A percentile compares a stretch with the other conserved stretches of the same genome.
phyloP scores from a whole-genome alignment of 2,888 invertebrate species.

The Melanchra persicariae region DNA sequence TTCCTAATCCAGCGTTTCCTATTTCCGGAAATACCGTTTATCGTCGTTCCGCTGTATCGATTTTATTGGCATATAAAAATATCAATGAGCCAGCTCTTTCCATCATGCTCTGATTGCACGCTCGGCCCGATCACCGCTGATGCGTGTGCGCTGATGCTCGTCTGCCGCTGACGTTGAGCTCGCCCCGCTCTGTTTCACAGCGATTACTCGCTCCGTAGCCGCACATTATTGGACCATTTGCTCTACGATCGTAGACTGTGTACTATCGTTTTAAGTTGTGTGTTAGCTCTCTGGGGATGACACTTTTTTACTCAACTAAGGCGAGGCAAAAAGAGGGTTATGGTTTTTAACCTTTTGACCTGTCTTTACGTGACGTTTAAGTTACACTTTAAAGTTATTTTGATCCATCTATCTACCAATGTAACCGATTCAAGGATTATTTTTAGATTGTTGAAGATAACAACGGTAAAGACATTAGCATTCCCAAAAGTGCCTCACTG shows the following conservation, averaged over 20 bases:
- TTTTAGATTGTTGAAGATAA: neutral
- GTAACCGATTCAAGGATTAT: neutral
- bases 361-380: neutral
- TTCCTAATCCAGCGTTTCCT: neutral
- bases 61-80: neutral
- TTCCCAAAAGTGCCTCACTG: neutral
- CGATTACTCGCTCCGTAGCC: slow-evolving; percentile 55
- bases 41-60: neutral
- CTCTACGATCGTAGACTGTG: slow-evolving; percentile 25
- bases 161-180: slow-evolving; percentile 51
- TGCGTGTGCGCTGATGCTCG: slow-evolving; percentile 43
- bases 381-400: neutral
- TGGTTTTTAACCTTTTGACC: neutral
- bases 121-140: slow-evolving; percentile 18
- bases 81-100: slow-evolving; percentile 20
- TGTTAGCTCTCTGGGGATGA: slow-evolving; percentile 3
- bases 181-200: slow-evolving; percentile 64
- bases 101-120: slow-evolving; percentile 56
- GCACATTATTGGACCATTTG: slow-evolving; percentile 45
- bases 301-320: neutral
- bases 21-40: too few relatives aligned
- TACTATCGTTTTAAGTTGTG: neutral
- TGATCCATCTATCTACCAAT: too few relatives aligned
- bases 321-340: too few relatives aligned
- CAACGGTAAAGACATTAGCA: neutral